Percentiles rank a stretch among this genome's conserved stretches.
These are phyloP conservation scores for Drosophila yakuba DNA, from an alignment of 1,140 invertebrate genomes.

Conservation along the genomic window DNA sequence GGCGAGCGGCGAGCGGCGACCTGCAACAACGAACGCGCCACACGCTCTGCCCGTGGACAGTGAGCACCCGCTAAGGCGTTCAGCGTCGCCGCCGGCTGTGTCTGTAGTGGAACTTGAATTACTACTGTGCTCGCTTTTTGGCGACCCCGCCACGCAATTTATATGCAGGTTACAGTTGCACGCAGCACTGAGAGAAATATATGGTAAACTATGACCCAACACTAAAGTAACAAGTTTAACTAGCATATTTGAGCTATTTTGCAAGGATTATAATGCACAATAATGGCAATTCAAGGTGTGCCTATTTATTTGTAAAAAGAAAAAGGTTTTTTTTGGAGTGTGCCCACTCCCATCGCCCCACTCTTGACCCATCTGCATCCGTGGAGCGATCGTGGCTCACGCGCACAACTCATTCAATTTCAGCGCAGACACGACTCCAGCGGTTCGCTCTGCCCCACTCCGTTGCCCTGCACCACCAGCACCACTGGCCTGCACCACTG, in stretches of 20 bases:
- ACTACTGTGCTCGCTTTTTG: constrained; percentile 30
- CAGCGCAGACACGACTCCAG: constrained; percentile 70
- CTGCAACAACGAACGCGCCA: constrained; percentile 26
- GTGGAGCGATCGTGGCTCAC: constrained; percentile 71
- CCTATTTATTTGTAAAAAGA: too few relatives aligned
- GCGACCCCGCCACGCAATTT: constrained; percentile 15
- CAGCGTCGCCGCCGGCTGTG: not conserved
- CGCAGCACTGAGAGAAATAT: not conserved
- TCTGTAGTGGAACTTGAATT: constrained; percentile 1
- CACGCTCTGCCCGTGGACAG: constrained; percentile 20
- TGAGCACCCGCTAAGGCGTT: constrained; percentile 6
- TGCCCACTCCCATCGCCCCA: not conserved
- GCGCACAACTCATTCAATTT: constrained; percentile 83
- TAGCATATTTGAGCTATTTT: too few relatives aligned
- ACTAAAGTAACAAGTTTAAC: too few relatives aligned
- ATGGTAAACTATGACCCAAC: too few relatives aligned
- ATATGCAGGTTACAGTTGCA: constrained; percentile 32
- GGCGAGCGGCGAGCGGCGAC: constrained; percentile 50
- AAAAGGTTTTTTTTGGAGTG: constrained; percentile 1
- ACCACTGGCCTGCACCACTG: constrained; percentile 6
- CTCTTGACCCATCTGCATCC: constrained; percentile 31
- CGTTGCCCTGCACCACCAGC: not conserved
- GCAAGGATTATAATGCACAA: not conserved
- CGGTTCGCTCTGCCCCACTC: constrained; percentile 1
- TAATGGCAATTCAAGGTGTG: too few relatives aligned